phyloP scores from a whole-genome alignment of 2,797 vertebrate genomes.

The Buceros bicornis region DNA sequence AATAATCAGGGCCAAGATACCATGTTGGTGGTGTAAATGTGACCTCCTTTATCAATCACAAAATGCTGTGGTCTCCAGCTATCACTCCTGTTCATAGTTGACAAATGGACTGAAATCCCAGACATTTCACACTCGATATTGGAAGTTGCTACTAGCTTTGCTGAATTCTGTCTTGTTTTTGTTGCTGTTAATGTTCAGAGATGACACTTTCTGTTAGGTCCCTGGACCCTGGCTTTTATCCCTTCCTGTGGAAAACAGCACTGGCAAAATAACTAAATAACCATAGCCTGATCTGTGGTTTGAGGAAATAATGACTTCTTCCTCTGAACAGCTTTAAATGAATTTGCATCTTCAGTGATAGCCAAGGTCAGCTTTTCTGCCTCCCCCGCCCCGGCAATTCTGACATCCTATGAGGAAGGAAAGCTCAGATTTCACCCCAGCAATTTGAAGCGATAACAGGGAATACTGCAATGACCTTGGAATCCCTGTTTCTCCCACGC shows the following conservation, averaged over 20 bases:
- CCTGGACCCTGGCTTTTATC: background rate
- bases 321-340: constrained; percentile 34
- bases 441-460: constrained; percentile 77
- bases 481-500: constrained; percentile 20
- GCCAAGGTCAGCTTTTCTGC: constrained; percentile 49
- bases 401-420: constrained; percentile 35
- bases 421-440: constrained; percentile 41
- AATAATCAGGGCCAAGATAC: background rate
- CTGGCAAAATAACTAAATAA: background rate
- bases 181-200: background rate
- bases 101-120: background rate
- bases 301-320: constrained; percentile 22
- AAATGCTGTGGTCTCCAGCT: background rate
- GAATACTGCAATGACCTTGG: constrained; percentile 44
- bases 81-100: background rate
- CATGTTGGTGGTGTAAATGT: background rate
- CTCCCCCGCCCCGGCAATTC: background rate
- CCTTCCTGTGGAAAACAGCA: background rate
- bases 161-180: background rate
- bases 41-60: background rate
- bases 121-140: background rate
- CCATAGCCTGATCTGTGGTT: background rate
- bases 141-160: background rate
- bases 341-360: constrained; percentile 63
- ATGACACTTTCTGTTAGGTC: background rate